Evolutionary conservation across 2,797 vertebrate genomes (phyloP).

Genomic region (Emys orbicularis): DNA sequence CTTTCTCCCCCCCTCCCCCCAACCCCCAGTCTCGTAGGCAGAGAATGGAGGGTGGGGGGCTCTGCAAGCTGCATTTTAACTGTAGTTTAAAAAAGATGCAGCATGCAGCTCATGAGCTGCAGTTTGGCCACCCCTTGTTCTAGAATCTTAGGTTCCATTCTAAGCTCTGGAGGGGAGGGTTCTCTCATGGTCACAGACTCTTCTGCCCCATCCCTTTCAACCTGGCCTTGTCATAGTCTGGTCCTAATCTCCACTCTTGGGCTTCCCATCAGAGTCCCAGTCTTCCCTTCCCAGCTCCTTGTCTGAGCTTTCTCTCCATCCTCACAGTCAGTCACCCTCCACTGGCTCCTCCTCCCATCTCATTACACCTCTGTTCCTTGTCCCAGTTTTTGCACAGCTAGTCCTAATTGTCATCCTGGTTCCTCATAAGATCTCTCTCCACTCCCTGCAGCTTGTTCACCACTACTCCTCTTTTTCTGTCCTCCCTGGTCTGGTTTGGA

Average conservation of each 20-base stretch:
- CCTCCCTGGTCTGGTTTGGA: too few relatives aligned
- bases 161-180: rapidly evolving
- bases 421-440: too few relatives aligned
- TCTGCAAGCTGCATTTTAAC: too few relatives aligned
- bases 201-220: rapidly evolving
- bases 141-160: not conserved
- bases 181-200: not conserved
- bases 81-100: too few relatives aligned
- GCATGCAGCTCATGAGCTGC: too few relatives aligned
- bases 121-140: too few relatives aligned
- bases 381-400: not conserved
- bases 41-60: too few relatives aligned
- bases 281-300: not conserved
- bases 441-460: too few relatives aligned
- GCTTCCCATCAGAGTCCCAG: not conserved
- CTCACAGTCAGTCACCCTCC: not conserved
- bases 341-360: not conserved
- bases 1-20: too few relatives aligned
- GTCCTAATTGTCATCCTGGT: not conserved
- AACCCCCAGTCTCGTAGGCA: too few relatives aligned
- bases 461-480: too few relatives aligned
- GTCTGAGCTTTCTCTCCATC: not conserved
- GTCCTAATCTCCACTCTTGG: not conserved
- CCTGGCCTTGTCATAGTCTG: not conserved
- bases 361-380: not conserved